Percentiles rank a stretch among this genome's conserved stretches.
phyloP scores from a whole-genome alignment of 2,888 invertebrate species.

The Cylindroiulus punctatus region DNA sequence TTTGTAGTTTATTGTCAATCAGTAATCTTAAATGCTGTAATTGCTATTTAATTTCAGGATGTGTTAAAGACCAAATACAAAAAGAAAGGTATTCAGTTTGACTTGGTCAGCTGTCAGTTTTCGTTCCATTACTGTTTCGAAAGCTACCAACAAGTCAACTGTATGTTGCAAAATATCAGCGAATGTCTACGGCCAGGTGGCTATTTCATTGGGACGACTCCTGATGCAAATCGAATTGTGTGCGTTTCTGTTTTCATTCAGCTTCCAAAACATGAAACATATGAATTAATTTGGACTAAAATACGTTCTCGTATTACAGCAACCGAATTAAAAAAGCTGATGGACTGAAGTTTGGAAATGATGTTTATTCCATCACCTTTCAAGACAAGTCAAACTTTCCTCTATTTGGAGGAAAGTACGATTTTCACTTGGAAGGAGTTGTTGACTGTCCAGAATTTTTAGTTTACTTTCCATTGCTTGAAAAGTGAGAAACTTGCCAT shows the following conservation, averaged over 20 bases:
- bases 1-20: too few species aligned
- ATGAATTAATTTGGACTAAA: neutral
- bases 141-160: constrained; percentile 84
- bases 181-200: constrained; percentile 90
- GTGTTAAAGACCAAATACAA: constrained; percentile 71
- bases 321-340: constrained; percentile 59
- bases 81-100: constrained; percentile 81
- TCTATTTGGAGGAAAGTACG: constrained; percentile 94
- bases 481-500: constrained; percentile 69
- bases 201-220: constrained; percentile 95
- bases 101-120: constrained; percentile 97
- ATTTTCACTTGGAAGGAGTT: constrained; percentile 94
- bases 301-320: constrained; percentile 57
- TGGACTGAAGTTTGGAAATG: constrained; percentile 67
- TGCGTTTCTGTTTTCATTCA: constrained; percentile 65
- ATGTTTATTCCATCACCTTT: constrained; percentile 69
- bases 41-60: constrained; percentile 60
- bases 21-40: neutral
- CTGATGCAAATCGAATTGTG: constrained; percentile 92
- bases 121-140: constrained; percentile 98
- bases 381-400: constrained; percentile 69
- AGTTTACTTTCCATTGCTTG: constrained; percentile 88
- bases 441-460: constrained; percentile 99
- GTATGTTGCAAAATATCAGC: constrained; percentile 91
- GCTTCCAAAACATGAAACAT: neutral